Evolutionary conservation across 2,797 vertebrate species (phyloP), one percentile per base, ranked within the genome.

Genomic region (Aeoliscus strigatus): DNA sequence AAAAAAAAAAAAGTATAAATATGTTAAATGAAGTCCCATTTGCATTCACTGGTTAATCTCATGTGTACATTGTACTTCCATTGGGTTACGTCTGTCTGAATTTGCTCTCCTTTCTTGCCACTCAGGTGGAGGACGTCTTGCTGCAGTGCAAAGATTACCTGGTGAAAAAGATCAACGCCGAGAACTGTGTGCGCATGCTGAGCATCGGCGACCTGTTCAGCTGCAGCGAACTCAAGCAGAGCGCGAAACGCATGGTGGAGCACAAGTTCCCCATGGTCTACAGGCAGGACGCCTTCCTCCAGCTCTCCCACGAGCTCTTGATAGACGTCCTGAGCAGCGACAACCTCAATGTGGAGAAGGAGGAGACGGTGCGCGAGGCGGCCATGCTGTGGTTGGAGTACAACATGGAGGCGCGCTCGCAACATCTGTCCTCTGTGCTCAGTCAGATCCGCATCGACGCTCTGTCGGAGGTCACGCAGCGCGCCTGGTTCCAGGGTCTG

Each of bases 371-470:
- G 43, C 91, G 96, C 0, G 96, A 99, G 82, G 96, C 96, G 7
- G 96, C 96, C 34, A 98, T 98, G 92, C 76, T 96, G 34, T 99
- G 96, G 96, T 80, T 99, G 45, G 96, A 98, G 75, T 94, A 97
- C 69, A 97, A 98, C 86, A 96, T 94, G 4, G 94, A 96, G 37
- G 89, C 93, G 0, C 90, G 96, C 4, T 98, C 96, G 0, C 96
- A 97, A 86, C 94, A 99, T 62, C 84, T 99, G 66, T 99, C 96
- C 15, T 97, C 96, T 0, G 96, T 99, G 48, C 90, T 99, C 21
- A 97, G 96, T 69, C 96, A 98, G 75, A 97, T 99, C 75, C 91
- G 96, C 44, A 98, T 99, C 0, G 96, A 99, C 37, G 95, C 96
- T 0, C 90, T 99, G 51, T 98, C 96, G 0, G 96, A 99, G 82